Conservation (phyloP, 2,888 invertebrate species). For the Drosophila gaucha region DNA sequence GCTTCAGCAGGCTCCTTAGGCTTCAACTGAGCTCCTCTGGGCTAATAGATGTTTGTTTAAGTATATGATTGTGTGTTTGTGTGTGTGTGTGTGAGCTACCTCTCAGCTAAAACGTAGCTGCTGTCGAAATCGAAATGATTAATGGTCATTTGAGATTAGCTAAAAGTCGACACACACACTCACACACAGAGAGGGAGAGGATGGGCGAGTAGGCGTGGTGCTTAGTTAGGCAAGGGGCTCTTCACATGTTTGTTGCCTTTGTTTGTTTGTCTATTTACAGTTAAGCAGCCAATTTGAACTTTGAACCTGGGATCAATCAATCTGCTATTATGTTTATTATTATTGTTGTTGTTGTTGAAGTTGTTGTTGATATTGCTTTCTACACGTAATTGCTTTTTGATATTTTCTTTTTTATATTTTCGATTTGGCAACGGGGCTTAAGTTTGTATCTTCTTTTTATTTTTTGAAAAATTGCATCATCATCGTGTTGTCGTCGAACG, state of each 20-base stretch:
- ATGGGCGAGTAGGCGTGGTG: slow-evolving; percentile 29
- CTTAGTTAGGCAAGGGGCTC: slow-evolving; percentile 6
- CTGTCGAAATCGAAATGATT: slow-evolving; percentile 75
- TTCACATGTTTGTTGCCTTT: slow-evolving; percentile 56
- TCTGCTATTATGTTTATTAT: slow-evolving; percentile 77
- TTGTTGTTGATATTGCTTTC: slow-evolving; percentile 36
- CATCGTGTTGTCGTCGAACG: slow-evolving; percentile 64
- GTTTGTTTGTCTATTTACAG: slow-evolving; percentile 75
- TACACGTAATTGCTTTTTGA: slow-evolving; percentile 78
- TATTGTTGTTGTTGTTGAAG: slow-evolving; percentile 26
- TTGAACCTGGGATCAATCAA: slow-evolving; percentile 76
- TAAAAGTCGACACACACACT: slow-evolving; percentile 61
- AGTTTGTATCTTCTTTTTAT: slow-evolving; percentile 29
- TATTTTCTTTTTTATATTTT: slow-evolving; percentile 50
- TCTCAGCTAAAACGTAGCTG: slow-evolving; percentile 37
- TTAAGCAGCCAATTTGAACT: slow-evolving; percentile 81
- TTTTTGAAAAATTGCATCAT: slow-evolving; percentile 73
- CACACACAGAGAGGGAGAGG: slow-evolving; percentile 8
- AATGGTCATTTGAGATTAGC: slow-evolving; percentile 78
- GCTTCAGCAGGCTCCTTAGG: neutral
- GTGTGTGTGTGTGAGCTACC: slow-evolving; percentile 11
- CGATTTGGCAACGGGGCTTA: slow-evolving; percentile 30
- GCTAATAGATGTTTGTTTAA: slow-evolving; percentile 16
- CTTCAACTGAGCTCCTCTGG: slow-evolving; percentile 14
- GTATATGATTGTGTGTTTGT: slow-evolving; percentile 2